These are phyloP conservation scores for Bucorvus abyssinicus DNA, from an alignment of 2,797 vertebrate genomes.

Conservation along the genomic window DNA sequence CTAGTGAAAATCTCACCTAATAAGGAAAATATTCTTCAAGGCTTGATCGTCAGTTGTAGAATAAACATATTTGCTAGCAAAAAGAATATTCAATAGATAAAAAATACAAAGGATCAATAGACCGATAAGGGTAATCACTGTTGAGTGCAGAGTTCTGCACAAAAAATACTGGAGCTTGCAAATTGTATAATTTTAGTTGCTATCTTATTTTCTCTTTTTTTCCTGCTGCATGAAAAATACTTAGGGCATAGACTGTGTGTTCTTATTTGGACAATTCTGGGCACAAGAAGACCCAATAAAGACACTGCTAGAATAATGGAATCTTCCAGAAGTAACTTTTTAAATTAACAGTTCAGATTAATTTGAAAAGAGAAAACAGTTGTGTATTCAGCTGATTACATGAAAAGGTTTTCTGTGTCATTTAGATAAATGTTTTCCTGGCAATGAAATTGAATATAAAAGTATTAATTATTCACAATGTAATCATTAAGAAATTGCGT, in stretches of 20 bases:
- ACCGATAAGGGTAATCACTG: not conserved
- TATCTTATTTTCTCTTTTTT: not conserved
- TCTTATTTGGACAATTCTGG: not conserved
- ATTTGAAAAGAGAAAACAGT: constrained; percentile 20
- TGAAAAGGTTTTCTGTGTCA: constrained; percentile 25
- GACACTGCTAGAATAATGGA: not conserved
- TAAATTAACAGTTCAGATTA: not conserved
- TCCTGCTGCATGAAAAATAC: not conserved
- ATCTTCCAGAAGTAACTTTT: not conserved
- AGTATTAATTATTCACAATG: constrained; percentile 50
- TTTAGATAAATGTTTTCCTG: constrained; percentile 58
- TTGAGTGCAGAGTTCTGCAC: not conserved
- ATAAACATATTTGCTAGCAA: not conserved
- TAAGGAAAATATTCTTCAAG: not conserved
- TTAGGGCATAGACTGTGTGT: not conserved
- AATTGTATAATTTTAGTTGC: not conserved
- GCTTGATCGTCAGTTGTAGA: not conserved
- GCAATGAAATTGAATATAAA: constrained; percentile 17
- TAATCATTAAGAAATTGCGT: constrained; percentile 45
- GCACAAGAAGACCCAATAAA: not conserved
- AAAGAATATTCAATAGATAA: not conserved
- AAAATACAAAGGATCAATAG: not conserved
- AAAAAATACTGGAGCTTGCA: not conserved
- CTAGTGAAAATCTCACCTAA: not conserved
- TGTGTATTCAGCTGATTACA: not conserved